phyloP scores from a whole-genome alignment of 2,797 vertebrate genomes.

The Australoheros facetus region DNA sequence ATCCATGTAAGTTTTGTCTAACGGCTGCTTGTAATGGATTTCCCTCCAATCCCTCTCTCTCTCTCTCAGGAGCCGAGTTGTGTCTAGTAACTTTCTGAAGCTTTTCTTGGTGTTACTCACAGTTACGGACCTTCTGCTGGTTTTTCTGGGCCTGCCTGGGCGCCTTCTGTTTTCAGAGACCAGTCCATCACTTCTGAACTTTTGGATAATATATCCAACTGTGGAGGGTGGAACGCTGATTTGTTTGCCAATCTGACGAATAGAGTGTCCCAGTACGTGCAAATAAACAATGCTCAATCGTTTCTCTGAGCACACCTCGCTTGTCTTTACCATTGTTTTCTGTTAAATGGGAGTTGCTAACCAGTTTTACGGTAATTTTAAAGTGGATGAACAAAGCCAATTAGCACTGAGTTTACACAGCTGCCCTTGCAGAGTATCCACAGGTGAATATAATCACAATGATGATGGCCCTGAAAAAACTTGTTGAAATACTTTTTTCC shows the following conservation, averaged over 20 bases:
- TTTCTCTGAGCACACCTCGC: neutral
- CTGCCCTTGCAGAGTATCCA: neutral
- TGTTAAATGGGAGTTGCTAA: neutral
- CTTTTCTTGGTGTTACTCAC: neutral
- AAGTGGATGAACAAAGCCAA: neutral
- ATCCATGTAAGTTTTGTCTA: neutral
- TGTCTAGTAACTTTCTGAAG: neutral
- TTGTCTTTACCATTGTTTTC: neutral
- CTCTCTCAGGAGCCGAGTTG: neutral
- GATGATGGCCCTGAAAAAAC: neutral
- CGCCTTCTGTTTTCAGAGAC: rapidly evolving
- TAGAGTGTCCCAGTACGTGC: neutral
- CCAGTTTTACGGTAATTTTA: neutral
- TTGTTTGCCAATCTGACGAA: neutral
- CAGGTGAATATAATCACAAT: neutral
- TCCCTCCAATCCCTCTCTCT: neutral
- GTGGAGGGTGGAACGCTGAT: neutral
- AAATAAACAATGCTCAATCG: neutral
- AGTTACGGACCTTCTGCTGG: neutral
- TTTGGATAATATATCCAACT: neutral
- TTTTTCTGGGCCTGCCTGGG: neutral
- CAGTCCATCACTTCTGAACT: neutral
- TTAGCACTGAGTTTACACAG: neutral
- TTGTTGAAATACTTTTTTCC: neutral
- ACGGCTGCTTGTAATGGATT: neutral